Evolutionary conservation across 2,113 vertebrate genomes (phyloP), one percentile per base, ranked within the genome.

Genomic region (Deroptyus accipitrinus): DNA sequence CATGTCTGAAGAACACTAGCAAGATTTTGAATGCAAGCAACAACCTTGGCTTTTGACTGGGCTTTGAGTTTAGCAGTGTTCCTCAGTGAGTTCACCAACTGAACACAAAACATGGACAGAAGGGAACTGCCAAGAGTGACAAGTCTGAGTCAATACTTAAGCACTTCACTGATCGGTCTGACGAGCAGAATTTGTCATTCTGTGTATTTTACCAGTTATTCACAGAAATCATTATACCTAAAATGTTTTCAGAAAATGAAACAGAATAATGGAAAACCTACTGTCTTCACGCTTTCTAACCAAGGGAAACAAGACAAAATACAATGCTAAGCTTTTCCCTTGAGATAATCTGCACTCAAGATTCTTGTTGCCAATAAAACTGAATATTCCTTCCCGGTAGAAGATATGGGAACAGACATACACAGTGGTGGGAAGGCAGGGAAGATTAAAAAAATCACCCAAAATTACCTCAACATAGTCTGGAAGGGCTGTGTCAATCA

Each of bases 401-500:
- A 83, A 77, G 17, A 42, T 11, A 37, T 6, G 83, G 17, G n/a
- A 79, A 76, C 23, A 54, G 24, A 20, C 16, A 37, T 42, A 17
- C 10, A 44, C 30, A 42, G 17, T n/a, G 37, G 7, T 3, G 6
- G 61, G 41, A 73, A 90, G 48, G 27, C 10, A 90, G 8, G 25
- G 16, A 87, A 10, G 41, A 15, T 67, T 66, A 7, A 42, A 49
- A 82, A 42, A 77, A 31, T 10, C 42, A 37, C 41, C 28, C 41
- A 59, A 59, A 67, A 91, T 97, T 96, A 99, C 99, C 98, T 99
- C 99, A 0, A 98, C 97, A n/a, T 98, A 96, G 93, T 99, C 99
- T 28, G 98, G 99, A 39, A 99, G 98, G 30, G 99, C 99, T 0
- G 99, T 99, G 92, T 99, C 99, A 22, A 99, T 96, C 99, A 99